Conservation (phyloP, 2,888 invertebrate species). For the Nemotelus pantherinus region DNA sequence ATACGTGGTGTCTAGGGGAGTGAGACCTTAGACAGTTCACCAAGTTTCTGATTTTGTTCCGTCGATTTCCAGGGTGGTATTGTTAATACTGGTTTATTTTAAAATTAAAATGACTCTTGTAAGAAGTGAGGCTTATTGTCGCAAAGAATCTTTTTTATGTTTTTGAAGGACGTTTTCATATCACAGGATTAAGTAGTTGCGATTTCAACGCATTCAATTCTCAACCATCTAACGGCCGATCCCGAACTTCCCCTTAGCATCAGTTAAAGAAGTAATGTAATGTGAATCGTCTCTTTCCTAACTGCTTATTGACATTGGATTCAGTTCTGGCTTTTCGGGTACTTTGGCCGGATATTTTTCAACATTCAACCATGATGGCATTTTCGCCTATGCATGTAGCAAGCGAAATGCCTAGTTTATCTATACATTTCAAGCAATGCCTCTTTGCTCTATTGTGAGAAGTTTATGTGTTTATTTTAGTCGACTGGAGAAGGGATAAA, state of each 20-base stretch:
- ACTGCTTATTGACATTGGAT: conserved; percentile 36
- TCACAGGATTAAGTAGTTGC: too few relatives aligned
- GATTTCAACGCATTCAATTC: too few relatives aligned
- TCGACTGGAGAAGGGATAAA: conserved; percentile 47
- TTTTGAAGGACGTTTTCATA: too few relatives aligned
- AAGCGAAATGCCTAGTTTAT: conserved; percentile 19
- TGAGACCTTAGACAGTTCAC: too few relatives aligned
- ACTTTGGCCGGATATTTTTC: conserved; percentile 32
- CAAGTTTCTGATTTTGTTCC: too few relatives aligned
- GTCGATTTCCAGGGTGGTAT: too few relatives aligned
- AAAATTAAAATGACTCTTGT: too few relatives aligned
- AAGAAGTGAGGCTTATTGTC: too few relatives aligned
- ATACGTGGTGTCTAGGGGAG: conserved; percentile 10
- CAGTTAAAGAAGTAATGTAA: background rate
- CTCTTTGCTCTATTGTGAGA: conserved; percentile 43
- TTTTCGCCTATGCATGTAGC: background rate
- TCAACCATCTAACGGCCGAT: too few relatives aligned
- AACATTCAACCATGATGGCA: conserved; percentile 18
- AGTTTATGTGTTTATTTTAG: conserved; percentile 51
- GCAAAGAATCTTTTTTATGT: too few relatives aligned
- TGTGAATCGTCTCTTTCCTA: conserved; percentile 14
- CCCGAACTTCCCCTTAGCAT: too few relatives aligned
- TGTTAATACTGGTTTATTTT: too few relatives aligned
- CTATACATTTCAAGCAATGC: conserved; percentile 16
- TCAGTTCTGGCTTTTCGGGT: background rate